These are phyloP conservation scores for Synanceia verrucosa DNA, from an alignment of 2,797 vertebrate species.

Conservation along the genomic window DNA sequence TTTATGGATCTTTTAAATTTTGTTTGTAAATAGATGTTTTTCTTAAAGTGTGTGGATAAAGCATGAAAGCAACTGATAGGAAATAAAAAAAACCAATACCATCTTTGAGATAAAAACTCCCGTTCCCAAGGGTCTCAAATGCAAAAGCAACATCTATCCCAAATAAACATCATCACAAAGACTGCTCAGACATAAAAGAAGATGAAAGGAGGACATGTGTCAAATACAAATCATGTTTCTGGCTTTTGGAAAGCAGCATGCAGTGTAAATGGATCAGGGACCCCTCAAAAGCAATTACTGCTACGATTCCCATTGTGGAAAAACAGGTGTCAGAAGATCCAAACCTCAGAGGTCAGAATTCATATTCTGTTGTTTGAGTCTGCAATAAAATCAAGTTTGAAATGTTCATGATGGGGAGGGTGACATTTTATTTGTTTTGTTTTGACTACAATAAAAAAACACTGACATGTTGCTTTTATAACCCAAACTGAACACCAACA, in stretches of 20 bases:
- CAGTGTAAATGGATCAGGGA: conserved; percentile 73
- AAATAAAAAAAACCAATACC: conserved; percentile 21
- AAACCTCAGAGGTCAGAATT: conserved; percentile 62
- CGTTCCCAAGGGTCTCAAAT: conserved; percentile 35
- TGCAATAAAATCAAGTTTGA: conserved; percentile 29
- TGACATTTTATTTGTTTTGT: neutral
- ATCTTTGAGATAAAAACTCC: conserved; percentile 41
- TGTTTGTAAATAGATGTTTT: conserved; percentile 13
- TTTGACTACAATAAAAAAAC: neutral
- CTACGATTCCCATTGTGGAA: conserved; percentile 56
- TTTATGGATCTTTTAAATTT: conserved; percentile 34
- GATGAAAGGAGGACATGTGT: conserved; percentile 74
- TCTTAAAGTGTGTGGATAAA: conserved; percentile 17
- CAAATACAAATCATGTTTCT: conserved; percentile 69
- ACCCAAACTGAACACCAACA: neutral
- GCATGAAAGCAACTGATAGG: conserved; percentile 24
- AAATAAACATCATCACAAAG: conserved; percentile 68
- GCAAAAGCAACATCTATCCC: conserved; percentile 49
- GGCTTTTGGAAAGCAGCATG: conserved; percentile 47
- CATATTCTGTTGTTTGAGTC: conserved; percentile 56
- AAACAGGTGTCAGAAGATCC: conserved; percentile 69
- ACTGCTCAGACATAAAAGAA: conserved; percentile 53
- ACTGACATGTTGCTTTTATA: neutral
- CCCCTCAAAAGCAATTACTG: conserved; percentile 75
- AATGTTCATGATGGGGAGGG: conserved; percentile 17